Evolutionary conservation across 2,113 vertebrate species (phyloP), one percentile per base, ranked within the genome.

Genomic region (Rhagologus leucostigma): DNA sequence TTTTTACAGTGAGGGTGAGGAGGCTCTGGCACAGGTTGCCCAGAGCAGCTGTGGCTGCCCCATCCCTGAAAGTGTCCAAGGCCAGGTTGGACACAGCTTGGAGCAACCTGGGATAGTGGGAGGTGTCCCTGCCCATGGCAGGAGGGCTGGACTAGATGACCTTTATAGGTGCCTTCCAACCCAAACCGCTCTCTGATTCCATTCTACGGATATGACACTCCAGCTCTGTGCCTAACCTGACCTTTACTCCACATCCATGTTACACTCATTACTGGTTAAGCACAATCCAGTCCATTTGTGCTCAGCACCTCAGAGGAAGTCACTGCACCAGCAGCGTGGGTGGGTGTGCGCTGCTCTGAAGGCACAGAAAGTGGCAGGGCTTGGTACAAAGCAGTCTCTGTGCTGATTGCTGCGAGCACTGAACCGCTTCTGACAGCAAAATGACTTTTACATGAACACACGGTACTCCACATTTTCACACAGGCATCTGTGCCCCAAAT

Each of bases 61-160:
- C n/a, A 60, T 7, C 46, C 46, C n/a, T 68, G 46, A 0, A 32
- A 68, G 20, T 32, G n/a, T 16, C 1, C 30, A 53, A 35, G 19
- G 16, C 47, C 41, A 55, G 41, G 49, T 0, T 77, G 49, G 30
- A 62, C 1, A 1, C 0, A 0, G 35, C 15, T 49, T 35, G 13
- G 27, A 70, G 4, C 26, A 17, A 4, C 1, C 35, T 63, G 32
- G 55, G 0, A 0, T 7, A 14, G 21, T 16, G 7, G 47, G 17
- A 76, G n/a, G 10, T 9, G 49, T 35, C 41, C 62, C 63, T 55
- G 55, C 35, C 71, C 26, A 29, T 5, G 49, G 10, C 62, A 84
- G 55, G 8, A 52, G 12, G 13, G 12, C 19, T 37, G 49, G 26
- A 56, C 26, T 33, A 18, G 9, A 35, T 35, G 7, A 26, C 22